Conservation (phyloP, 2,113 vertebrate genomes). For the Sebastes schlegelii region DNA sequence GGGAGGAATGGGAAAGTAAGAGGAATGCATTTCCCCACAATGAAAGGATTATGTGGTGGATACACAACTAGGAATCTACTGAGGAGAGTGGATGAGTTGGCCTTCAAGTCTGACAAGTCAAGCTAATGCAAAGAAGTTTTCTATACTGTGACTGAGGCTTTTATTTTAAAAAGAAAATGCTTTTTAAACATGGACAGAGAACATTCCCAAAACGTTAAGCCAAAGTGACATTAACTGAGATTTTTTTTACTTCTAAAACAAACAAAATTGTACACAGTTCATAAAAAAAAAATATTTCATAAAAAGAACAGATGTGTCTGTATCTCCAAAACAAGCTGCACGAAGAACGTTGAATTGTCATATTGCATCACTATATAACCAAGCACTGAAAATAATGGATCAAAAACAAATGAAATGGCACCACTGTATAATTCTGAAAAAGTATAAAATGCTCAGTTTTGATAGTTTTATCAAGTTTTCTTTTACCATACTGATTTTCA, state of each 20-base stretch:
- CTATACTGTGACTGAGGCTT: background rate
- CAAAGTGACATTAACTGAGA: background rate
- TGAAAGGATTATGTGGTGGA: slow-evolving; percentile 24
- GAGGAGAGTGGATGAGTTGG: background rate
- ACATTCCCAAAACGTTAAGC: background rate
- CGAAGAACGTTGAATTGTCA: background rate
- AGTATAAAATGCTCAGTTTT: too few species aligned
- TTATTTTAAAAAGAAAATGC: background rate
- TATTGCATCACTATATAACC: too few species aligned
- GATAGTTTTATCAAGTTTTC: too few species aligned
- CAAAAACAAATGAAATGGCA: too few species aligned
- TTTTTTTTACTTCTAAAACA: background rate
- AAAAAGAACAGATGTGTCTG: background rate
- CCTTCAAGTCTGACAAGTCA: slow-evolving; percentile 11
- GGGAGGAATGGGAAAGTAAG: slow-evolving; percentile 18
- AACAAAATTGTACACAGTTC: background rate
- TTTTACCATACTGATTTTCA: too few species aligned
- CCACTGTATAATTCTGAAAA: too few species aligned
- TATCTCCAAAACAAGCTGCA: background rate
- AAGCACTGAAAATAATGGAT: too few species aligned
- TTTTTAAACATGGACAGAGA: background rate
- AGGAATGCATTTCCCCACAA: slow-evolving; percentile 24
- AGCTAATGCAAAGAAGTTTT: slow-evolving; percentile 15
- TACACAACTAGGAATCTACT: slow-evolving; percentile 13
- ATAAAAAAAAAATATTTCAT: background rate